Evolutionary conservation across 92 coral and sea anemone species (phyloP).

Genomic region (Diadumene lineata): DNA sequence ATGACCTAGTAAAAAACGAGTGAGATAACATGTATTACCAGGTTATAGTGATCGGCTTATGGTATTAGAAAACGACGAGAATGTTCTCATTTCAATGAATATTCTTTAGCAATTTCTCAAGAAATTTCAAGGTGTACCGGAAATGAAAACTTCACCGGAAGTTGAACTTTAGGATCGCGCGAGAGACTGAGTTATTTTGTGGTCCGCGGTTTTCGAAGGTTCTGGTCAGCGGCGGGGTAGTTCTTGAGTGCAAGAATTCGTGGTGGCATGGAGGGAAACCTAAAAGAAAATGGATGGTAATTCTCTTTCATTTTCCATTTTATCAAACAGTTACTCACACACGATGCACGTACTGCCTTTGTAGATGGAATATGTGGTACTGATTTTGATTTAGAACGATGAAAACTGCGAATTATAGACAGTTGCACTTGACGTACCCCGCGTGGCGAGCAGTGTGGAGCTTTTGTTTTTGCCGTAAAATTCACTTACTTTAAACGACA

Average conservation of each 20-base stretch:
- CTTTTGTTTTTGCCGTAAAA: constrained; percentile 49
- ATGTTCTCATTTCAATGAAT: too few species aligned
- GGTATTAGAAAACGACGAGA: too few species aligned
- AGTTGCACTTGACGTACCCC: constrained; percentile 19
- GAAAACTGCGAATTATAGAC: constrained; percentile 6
- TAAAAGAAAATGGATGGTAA: constrained; percentile 93
- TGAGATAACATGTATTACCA: too few species aligned
- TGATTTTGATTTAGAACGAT: constrained; percentile 12
- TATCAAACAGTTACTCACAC: not conserved
- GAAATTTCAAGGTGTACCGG: too few species aligned
- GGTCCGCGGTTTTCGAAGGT: constrained; percentile 38
- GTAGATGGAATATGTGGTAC: constrained; percentile 5
- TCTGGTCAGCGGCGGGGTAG: constrained; percentile 54
- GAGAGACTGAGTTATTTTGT: not conserved
- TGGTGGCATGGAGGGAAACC: constrained; percentile 99
- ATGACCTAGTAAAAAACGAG: too few species aligned
- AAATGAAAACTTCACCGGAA: not conserved
- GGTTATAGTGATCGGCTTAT: too few species aligned
- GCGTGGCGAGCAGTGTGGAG: constrained; percentile 42
- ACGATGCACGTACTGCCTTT: constrained; percentile 1
- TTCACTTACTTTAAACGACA: constrained; percentile 1
- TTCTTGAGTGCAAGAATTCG: constrained; percentile 80
- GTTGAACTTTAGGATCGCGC: not conserved
- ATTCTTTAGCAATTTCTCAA: too few species aligned
- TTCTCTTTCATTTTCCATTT: constrained; percentile 24